Evolutionary conservation across 30 jellyfish, hydroid and myxozoan genomes (phyloP).

Genomic region (Sanderia malayensis): DNA sequence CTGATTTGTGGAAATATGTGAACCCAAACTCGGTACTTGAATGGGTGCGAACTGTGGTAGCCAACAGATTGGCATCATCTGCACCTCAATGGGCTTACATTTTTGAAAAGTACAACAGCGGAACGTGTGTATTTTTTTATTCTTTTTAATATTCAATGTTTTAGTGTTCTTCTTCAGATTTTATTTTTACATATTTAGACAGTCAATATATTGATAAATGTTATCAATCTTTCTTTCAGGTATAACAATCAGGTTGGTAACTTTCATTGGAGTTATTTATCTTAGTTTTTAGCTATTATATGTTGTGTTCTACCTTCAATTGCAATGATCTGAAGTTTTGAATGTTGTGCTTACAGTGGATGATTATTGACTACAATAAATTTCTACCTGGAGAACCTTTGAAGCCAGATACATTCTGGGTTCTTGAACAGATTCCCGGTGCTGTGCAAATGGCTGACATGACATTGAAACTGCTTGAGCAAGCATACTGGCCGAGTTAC

Average conservation of each 20-base stretch:
- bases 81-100: constrained; percentile 77
- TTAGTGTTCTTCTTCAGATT: no score
- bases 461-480: constrained; percentile 52
- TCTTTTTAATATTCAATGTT: no score
- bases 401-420: constrained; percentile 86
- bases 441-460: constrained; percentile 88
- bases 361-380: constrained; percentile 81
- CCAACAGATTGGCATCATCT: constrained; percentile 84
- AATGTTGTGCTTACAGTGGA: constrained; percentile 91
- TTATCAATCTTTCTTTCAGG: constrained; percentile 16
- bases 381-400: constrained; percentile 70
- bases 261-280: neutral
- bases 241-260: constrained; percentile 67
- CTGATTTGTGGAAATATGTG: constrained; percentile 74
- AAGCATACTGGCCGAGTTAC: constrained; percentile 89
- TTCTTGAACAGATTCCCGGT: constrained; percentile 95
- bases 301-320: no score
- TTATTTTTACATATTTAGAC: neutral
- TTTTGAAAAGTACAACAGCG: constrained; percentile 89
- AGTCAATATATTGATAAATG: neutral
- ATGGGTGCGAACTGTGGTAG: constrained; percentile 83
- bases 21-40: constrained; percentile 69
- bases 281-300: no score
- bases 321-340: no score
- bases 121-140: constrained; percentile 53